Base-by-base conservation (phyloP, 2,888 invertebrate genomes). In the Ectobius pallidus region DNA sequence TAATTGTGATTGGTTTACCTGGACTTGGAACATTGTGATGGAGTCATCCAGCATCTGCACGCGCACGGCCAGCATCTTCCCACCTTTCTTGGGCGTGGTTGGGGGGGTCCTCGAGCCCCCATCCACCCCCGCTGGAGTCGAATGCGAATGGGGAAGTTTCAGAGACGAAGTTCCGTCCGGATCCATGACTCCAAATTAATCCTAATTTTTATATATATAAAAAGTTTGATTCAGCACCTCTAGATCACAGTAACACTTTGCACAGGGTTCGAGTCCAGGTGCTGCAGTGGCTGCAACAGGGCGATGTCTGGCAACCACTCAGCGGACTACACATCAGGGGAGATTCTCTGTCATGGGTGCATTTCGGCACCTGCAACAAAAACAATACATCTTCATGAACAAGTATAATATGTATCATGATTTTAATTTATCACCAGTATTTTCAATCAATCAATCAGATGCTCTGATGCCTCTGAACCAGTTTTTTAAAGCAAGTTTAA, bases 11-110 rank as follows among this genome's bases (percentile, higher is more conserved):
- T n/a, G n/a, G 87, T 34, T 84, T 81, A 95, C 95, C 92, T 95
- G 95, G 78, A 95, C 92, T 89, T 95, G 95, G 85, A 95, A 95
- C 88, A 95, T 92, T 78, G 94, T 94, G 81, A 94, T 87, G 69
- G 92, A 89, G 84, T 95, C 95, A 82, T 95, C 95, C 78, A 95
- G 86, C 95, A 95, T 95, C 84, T 94, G 94, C 71, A 95, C 92
- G 78, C 94, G 87, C 76, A 95, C 91, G 70, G 94, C 93, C 76
- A 95, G 87, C 91, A 95, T 95, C 84, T 95, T 95, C 81, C 95
- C 95, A 79, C 91, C 91, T 80, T 93, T 93, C 80, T 92, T 90
- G 71, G 92, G 93, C 78, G 94, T 92, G 77, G 92, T 87, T 69
- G 93, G 92, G 74, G 92, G 92, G 76, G 93, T 92, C 75, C 92